Conservation (phyloP, 1,140 invertebrate genomes). For the Apis florea region DNA sequence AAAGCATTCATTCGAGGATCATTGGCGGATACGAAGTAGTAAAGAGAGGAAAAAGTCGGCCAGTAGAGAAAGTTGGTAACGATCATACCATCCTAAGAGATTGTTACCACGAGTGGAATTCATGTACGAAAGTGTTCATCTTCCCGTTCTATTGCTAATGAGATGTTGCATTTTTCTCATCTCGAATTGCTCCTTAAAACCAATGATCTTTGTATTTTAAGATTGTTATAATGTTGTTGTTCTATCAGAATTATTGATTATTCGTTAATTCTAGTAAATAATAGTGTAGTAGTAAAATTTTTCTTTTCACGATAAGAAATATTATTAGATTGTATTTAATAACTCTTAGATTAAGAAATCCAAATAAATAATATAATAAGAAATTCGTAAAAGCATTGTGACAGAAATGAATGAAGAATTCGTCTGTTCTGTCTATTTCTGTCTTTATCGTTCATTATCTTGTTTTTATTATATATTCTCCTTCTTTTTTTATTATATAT, state of each 20-base stretch:
- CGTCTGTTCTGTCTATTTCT: too few relatives aligned
- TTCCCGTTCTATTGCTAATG: not conserved
- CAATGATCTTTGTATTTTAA: not conserved
- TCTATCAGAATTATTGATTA: not conserved
- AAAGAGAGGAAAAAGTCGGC: slow-evolving; percentile 12
- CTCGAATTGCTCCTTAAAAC: not conserved
- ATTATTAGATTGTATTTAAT: too few relatives aligned
- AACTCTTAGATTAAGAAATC: too few relatives aligned
- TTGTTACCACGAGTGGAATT: slow-evolving; percentile 4
- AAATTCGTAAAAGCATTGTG: too few relatives aligned
- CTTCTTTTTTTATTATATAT: too few relatives aligned
- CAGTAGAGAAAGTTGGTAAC: slow-evolving; percentile 9
- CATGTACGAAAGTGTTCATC: not conserved
- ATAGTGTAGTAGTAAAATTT: not conserved
- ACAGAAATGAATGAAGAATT: too few relatives aligned
- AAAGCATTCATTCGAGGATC: not conserved
- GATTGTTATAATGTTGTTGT: not conserved
- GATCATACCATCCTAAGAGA: slow-evolving; percentile 10
- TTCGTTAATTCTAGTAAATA: not conserved
- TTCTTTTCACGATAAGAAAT: too few relatives aligned
- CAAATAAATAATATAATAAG: too few relatives aligned
- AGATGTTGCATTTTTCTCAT: not conserved
- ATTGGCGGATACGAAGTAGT: not conserved
- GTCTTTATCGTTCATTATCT: too few relatives aligned
- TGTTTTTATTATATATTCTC: too few relatives aligned